phyloP scores from a whole-genome alignment of 2,113 vertebrate species.

The Pimephales promelas region DNA sequence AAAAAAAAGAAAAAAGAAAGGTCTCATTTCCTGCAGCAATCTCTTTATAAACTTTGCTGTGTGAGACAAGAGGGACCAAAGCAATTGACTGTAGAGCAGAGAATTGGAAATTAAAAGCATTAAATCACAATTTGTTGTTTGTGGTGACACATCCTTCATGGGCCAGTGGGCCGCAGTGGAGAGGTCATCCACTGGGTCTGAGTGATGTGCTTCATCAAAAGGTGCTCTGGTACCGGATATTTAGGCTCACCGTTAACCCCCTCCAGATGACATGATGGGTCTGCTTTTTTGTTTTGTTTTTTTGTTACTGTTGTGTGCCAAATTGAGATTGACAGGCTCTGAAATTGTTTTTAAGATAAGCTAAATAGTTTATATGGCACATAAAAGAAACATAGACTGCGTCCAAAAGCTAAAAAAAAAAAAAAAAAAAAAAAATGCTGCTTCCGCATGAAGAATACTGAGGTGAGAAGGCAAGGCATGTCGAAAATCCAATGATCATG shows the following conservation, averaged over 20 bases:
- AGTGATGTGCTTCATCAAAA: slow-evolving; percentile 94
- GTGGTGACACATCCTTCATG: slow-evolving; percentile 95
- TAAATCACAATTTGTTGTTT: slow-evolving; percentile 87
- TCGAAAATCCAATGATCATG: no score
- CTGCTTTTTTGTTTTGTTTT: slow-evolving; percentile 7
- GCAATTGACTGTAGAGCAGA: slow-evolving; percentile 77
- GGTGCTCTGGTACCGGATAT: slow-evolving; percentile 81
- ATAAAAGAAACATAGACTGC: no score
- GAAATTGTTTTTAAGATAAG: neutral
- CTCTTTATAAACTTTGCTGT: slow-evolving; percentile 17
- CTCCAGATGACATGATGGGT: slow-evolving; percentile 24
- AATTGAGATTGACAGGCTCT: slow-evolving; percentile 16
- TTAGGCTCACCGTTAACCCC: slow-evolving; percentile 80
- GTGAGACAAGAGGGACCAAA: slow-evolving; percentile 59
- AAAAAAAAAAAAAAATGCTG: no score
- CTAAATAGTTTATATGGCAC: neutral
- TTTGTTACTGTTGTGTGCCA: neutral
- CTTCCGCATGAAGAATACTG: no score
- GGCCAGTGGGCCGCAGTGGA: slow-evolving; percentile 82
- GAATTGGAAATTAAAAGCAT: slow-evolving; percentile 93
- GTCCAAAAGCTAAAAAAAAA: no score
- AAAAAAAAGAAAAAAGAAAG: neutral
- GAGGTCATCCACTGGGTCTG: slow-evolving; percentile 89
- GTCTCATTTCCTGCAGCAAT: slow-evolving; percentile 22
- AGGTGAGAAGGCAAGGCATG: no score